Conservation (phyloP, 2,797 vertebrate species). For the Crenichthys baileyi region DNA sequence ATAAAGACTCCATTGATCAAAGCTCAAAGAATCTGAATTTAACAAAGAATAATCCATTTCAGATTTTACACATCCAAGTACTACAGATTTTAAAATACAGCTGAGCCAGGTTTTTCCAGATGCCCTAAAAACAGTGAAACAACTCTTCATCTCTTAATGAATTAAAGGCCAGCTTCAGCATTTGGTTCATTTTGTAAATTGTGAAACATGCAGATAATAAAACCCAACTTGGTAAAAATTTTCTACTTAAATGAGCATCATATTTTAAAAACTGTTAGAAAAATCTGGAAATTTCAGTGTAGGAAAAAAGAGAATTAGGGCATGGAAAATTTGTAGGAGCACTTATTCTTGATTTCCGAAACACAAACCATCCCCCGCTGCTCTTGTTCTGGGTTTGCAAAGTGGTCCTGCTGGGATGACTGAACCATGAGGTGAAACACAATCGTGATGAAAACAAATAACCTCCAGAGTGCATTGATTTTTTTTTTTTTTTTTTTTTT, state of each 20-base stretch:
- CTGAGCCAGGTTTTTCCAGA: too few species aligned
- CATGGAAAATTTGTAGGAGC: not conserved
- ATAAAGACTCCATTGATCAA: not conserved
- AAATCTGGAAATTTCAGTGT: not conserved
- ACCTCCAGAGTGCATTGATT: slow-evolving; percentile 3
- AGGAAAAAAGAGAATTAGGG: not conserved
- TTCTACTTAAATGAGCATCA: too few species aligned
- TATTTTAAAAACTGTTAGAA: not conserved
- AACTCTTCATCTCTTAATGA: too few species aligned
- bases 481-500: not conserved
- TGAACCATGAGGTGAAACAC: slow-evolving; percentile 44
- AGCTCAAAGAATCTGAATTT: too few species aligned
- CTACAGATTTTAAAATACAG: too few species aligned
- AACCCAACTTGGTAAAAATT: not conserved
- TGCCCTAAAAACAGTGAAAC: too few species aligned
- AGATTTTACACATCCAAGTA: too few species aligned
- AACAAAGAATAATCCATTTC: too few species aligned
- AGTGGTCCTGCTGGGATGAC: slow-evolving; percentile 17
- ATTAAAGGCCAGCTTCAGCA: too few species aligned
- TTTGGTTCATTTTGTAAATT: not conserved
- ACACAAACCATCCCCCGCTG: not conserved
- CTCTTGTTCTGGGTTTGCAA: slow-evolving; percentile 22
- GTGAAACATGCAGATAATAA: not conserved
- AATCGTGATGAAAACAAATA: slow-evolving; percentile 41
- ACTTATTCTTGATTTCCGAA: slow-evolving; percentile 6